phyloP scores from a whole-genome alignment of 2,888 invertebrate species.

The Lepidocyrtoides sp. region DNA sequence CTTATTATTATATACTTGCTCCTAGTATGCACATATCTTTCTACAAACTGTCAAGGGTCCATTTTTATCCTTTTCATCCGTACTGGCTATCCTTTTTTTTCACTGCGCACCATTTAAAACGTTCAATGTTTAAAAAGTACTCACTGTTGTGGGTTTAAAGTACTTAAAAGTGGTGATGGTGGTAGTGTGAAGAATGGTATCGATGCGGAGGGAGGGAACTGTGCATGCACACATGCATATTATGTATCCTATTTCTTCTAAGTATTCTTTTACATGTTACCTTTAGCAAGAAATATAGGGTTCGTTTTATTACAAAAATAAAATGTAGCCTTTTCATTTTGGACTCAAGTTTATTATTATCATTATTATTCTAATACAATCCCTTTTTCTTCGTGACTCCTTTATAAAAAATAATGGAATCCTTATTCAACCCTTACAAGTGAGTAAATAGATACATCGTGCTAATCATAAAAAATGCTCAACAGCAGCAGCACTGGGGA shows the following conservation, averaged over 20 bases:
- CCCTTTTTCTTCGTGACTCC: conserved; percentile 53
- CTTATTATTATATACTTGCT: too few species aligned
- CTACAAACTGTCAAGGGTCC: conserved; percentile 26
- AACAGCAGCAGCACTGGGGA: background rate
- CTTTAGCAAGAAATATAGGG: background rate
- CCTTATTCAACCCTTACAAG: conserved; percentile 24
- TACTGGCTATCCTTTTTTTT: background rate
- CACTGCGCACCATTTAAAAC: background rate
- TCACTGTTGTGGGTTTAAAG: conserved; percentile 37
- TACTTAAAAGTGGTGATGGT: conserved; percentile 29
- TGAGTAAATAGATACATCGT: background rate
- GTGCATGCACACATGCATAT: background rate
- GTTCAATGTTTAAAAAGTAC: conserved; percentile 34
- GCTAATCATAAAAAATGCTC: conserved; percentile 51
- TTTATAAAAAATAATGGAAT: conserved; percentile 49
- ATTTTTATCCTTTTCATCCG: conserved; percentile 38
- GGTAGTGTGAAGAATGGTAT: background rate
- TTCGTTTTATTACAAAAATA: background rate
- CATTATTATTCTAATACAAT: conserved; percentile 46
- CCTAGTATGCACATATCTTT: background rate
- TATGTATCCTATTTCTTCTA: background rate
- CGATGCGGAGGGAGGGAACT: background rate
- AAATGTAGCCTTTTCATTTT: background rate
- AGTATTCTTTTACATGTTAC: too few species aligned
- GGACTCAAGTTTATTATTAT: conserved; percentile 50